Conservation (phyloP, 2,888 invertebrate species). For the Leptopilina myrica region DNA sequence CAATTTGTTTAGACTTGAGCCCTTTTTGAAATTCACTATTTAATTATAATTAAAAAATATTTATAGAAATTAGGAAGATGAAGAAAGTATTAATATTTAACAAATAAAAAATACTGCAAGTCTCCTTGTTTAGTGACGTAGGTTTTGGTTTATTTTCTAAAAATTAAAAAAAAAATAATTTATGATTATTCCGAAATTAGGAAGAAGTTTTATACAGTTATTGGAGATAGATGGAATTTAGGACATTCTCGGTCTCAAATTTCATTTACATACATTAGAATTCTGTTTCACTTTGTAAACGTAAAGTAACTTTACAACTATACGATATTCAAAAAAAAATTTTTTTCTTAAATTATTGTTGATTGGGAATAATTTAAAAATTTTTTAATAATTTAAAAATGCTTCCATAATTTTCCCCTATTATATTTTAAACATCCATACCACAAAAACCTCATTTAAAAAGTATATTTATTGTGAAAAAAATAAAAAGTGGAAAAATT, state of each 20-base stretch:
- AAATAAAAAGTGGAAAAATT: too few species aligned
- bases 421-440: too few species aligned
- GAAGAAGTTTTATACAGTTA: slow-evolving; percentile 15
- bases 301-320: background rate
- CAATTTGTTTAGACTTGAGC: too few species aligned
- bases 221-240: background rate
- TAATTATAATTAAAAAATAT: too few species aligned
- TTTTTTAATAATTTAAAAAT: background rate
- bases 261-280: slow-evolving; percentile 12
- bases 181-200: slow-evolving; percentile 1
- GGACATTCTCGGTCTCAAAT: background rate
- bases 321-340: background rate
- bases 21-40: too few species aligned
- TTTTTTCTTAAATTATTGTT: background rate
- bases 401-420: too few species aligned
- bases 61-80: too few species aligned
- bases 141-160: too few species aligned
- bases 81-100: background rate
- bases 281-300: background rate
- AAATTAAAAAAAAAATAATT: background rate
- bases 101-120: background rate
- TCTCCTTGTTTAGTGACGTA: background rate
- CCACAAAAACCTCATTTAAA: too few species aligned
- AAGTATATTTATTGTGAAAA: too few species aligned
- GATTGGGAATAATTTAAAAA: background rate